Base-by-base conservation (phyloP, 2,888 invertebrate genomes). In the Parapristionchus giblindavisi region DNA sequence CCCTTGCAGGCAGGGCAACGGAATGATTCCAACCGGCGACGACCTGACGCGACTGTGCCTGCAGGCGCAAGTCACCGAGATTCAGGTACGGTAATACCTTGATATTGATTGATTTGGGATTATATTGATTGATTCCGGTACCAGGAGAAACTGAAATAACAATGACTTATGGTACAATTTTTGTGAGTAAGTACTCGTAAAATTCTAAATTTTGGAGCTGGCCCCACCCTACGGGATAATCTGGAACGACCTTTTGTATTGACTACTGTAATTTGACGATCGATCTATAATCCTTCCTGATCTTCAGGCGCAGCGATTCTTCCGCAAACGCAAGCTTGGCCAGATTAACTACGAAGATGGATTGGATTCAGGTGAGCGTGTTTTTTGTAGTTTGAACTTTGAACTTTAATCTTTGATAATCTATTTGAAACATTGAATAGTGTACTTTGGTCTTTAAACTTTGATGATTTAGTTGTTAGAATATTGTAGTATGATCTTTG, bases 281-380 rank as follows among this genome's bases (percentile, higher is more conserved):
- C 36, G 52, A 51, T 65, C 63, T 65, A 29, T 65, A 43, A 40
- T 24, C 61, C 27, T 43, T 27, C n/a, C n/a, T n/a, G n/a, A n/a
- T n/a, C 24, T 34, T 14, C 52, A 68, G 68, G 68, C 68, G n/a
- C 24, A 36, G 11, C 51, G 52, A 6, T 68, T 68, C 68, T 68
- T 68, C 68, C 51, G 52, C 34, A 68, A 68, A 27, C 68, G 68
- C 36, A 51, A n/a, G 34, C 43, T 0, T 34, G 68, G 52, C 2
- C 21, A 1, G 36, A 24, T 21, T 27, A 14, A 34, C 51, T 51
- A 34, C 17, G 43, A 27, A 40, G 36, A 43, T 29, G 63, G 43
- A 65, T n/a, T n/a, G 2, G 63, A 43, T 24, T 40, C 40, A 27
- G 63, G 29, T n/a, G 63, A 65, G n/a, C 43, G 63, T 65, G 43